Conservation (phyloP, 2,888 invertebrate species). For the Brachynemurus nebulosus region DNA sequence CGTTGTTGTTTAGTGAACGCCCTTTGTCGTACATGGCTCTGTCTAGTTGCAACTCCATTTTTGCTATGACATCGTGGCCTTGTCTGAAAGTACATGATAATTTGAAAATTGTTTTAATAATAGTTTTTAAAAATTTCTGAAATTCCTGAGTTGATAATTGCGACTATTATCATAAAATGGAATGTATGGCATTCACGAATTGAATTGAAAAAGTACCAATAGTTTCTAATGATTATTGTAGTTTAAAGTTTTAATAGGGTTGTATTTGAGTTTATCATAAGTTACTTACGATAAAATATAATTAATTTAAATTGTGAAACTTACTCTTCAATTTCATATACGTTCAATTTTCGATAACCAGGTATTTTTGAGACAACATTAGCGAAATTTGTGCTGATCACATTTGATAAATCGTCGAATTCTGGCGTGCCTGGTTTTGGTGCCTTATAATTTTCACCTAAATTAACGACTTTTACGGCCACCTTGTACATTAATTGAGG, state of each 20-base stretch:
- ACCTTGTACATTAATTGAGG: conserved; percentile 55
- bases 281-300: too few relatives aligned
- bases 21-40: conserved; percentile 49
- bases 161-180: too few relatives aligned
- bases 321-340: conserved; percentile 59
- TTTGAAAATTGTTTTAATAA: too few relatives aligned
- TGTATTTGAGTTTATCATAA: too few relatives aligned
- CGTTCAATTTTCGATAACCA: conserved; percentile 56
- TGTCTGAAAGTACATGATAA: conserved; percentile 29
- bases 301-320: conserved; percentile 22
- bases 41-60: conserved; percentile 61
- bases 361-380: conserved; percentile 45
- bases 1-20: conserved; percentile 30
- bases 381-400: conserved; percentile 48
- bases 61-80: conserved; percentile 57
- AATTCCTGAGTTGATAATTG: too few relatives aligned
- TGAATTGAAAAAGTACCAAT: too few relatives aligned
- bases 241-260: too few relatives aligned
- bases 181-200: too few relatives aligned
- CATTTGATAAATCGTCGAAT: conserved; percentile 54
- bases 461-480: conserved; percentile 56
- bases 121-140: too few relatives aligned
- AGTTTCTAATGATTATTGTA: too few relatives aligned
- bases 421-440: conserved; percentile 60
- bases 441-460: conserved; percentile 62